A percentile compares a stretch with the other conserved stretches of the same genome.
Evolutionary conservation across 2,113 vertebrate species (phyloP).

Genomic region (Kryptolebias marmoratus): DNA sequence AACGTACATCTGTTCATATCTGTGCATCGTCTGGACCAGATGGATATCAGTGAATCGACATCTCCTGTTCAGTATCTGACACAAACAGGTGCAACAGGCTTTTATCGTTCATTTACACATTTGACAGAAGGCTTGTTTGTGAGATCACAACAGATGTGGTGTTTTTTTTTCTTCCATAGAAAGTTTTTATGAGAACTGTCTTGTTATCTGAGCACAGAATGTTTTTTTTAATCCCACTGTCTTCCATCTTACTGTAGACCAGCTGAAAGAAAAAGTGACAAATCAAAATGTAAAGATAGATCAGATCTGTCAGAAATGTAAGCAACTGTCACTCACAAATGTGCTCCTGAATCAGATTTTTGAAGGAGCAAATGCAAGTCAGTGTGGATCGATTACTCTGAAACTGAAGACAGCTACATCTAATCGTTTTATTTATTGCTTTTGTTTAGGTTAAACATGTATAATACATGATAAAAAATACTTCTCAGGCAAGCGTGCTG

Average conservation of each 20-base stretch:
- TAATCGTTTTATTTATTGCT: conserved; percentile 37
- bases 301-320: conserved; percentile 34
- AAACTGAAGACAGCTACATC: conserved; percentile 3
- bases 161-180: not conserved
- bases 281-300: conserved; percentile 16
- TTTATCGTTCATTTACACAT: conserved; percentile 53
- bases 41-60: conserved; percentile 54
- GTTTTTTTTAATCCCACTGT: too few relatives aligned
- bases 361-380: conserved; percentile 40
- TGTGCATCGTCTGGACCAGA: conserved; percentile 48
- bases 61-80: conserved; percentile 50
- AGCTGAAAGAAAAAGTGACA: not conserved
- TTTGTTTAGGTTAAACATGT: conserved; percentile 20
- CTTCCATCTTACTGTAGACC: conserved; percentile 1
- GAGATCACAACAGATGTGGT: conserved; percentile 10
- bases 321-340: conserved; percentile 42
- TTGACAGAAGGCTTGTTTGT: conserved; percentile 26
- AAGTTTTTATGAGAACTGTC: conserved; percentile 8
- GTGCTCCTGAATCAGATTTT: conserved; percentile 26
- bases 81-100: conserved; percentile 37
- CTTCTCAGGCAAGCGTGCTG: conserved; percentile 5
- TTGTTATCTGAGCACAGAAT: too few relatives aligned
- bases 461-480: not conserved
- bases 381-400: not conserved
- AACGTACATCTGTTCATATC: conserved; percentile 46